Conservation (phyloP, 2,113 vertebrate genomes). For the Pongo pygmaeus region DNA sequence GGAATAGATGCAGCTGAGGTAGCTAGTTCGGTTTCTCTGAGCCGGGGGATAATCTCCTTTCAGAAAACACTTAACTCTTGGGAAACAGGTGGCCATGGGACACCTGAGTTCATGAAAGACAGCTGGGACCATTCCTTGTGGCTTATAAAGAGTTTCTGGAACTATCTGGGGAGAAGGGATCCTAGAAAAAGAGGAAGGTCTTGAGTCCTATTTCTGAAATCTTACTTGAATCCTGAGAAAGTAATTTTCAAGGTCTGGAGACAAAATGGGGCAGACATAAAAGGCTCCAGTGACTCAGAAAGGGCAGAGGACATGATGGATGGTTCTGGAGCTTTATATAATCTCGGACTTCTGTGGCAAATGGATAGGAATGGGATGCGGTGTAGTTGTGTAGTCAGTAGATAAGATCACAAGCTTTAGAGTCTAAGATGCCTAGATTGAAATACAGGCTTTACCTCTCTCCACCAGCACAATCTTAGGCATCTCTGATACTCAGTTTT, state of each 20-base stretch:
- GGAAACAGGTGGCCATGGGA: neutral
- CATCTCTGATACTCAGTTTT: neutral
- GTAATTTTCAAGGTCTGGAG: neutral
- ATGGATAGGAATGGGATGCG: neutral
- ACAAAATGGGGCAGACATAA: neutral
- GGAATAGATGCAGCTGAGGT: neutral
- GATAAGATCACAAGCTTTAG: neutral
- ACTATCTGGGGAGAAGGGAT: neutral
- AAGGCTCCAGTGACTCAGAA: neutral
- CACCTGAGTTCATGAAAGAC: neutral
- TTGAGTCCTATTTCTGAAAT: neutral
- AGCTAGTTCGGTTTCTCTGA: neutral
- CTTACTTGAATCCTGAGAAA: neutral
- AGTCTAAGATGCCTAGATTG: neutral
- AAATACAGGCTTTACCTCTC: neutral
- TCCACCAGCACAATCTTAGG: neutral
- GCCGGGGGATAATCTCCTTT: neutral
- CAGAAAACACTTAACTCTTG: neutral
- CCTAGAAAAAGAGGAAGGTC: neutral
- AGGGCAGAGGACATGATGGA: neutral
- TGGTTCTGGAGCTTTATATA: neutral
- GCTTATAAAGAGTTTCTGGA: neutral
- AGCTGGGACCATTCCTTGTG: neutral
- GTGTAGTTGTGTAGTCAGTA: neutral
- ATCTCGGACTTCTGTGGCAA: neutral